A percentile compares a stretch with the other conserved stretches of the same genome.
phyloP scores from a whole-genome alignment of 1,140 invertebrate species.

The Drosophila watanabei region DNA sequence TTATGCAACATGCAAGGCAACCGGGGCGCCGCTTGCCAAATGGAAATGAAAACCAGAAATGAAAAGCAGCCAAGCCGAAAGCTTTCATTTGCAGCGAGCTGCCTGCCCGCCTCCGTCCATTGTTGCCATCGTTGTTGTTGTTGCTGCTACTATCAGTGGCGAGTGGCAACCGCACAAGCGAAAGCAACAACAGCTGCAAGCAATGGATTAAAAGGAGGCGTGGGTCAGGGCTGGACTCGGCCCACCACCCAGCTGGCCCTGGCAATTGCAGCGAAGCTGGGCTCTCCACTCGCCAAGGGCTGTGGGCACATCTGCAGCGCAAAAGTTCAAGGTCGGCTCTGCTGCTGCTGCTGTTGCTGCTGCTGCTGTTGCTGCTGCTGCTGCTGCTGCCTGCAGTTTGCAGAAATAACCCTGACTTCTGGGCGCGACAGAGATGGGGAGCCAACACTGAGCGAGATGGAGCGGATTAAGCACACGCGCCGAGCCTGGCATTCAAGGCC shows the following conservation, averaged over 20 bases:
- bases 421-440: conserved; percentile 23
- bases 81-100: conserved; percentile 59
- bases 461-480: conserved; percentile 53
- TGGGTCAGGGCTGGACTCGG: conserved; percentile 61
- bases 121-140: conserved; percentile 35
- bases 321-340: conserved; percentile 74
- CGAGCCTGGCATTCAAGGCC: conserved; percentile 39
- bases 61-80: conserved; percentile 77
- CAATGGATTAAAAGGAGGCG: conserved; percentile 54
- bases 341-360: conserved; percentile 20
- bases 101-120: conserved; percentile 22
- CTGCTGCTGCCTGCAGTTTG: conserved; percentile 41
- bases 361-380: no score
- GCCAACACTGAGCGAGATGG: conserved; percentile 33
- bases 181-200: conserved; percentile 42
- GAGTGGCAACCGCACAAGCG: conserved; percentile 31
- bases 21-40: conserved; percentile 53
- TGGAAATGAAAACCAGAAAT: conserved; percentile 81
- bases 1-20: conserved; percentile 72
- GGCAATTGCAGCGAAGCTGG: conserved; percentile 28
- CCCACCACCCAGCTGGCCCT: conserved; percentile 20
- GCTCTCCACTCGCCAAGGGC: conserved; percentile 15
- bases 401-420: conserved; percentile 70
- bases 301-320: conserved; percentile 56
- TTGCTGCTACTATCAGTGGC: conserved; percentile 51